Evolutionary conservation across 1,140 invertebrate genomes (phyloP), one percentile per base, ranked within the genome.

Genomic region (Pygmarrhopalites habei): DNA sequence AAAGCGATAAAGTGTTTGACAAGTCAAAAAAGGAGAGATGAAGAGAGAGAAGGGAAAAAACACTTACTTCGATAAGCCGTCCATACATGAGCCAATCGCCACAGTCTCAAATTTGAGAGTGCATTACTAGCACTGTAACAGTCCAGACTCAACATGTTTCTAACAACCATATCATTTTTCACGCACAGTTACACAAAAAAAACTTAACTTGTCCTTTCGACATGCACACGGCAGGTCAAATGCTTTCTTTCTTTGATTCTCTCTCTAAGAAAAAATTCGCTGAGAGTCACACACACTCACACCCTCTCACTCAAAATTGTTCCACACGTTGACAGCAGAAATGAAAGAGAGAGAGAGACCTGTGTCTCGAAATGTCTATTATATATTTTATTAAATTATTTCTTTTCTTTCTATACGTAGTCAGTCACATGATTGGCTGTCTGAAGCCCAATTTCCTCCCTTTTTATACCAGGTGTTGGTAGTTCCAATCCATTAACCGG

Each of bases 41-140:
- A 52, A 25, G 25, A 5, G 15, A 35, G 15, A 35, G 32, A 35
- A 35, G 32, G 32, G 15, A 35, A 7, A 7, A 29, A 17, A 25
- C 43, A 66, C 69, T 70, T 58, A 70, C 69, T 70, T 60, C 69
- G 66, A 68, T 71, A 71, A 64, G 69, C 69, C 25, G 64, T 68
- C 69, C 69, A 71, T n/a, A 71, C 69, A 65, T 71, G 69, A 59
- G 69, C 69, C 41, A 71, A 57, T 68, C 69, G 60, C 69, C 69
- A 71, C 17, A 71, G 62, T 62, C 69, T 62, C 66, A 71, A 66
- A n/a, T n/a, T n/a, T 52, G 69, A 71, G 58, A 71, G 68, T 19
- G 69, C 69, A 68, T 71, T 70, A 32, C 58, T 68, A 32, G 62
- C 64, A 66, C 61, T 71, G 62, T 71, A 71, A 63, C 69, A 71